Evolutionary conservation across 2,113 vertebrate genomes (phyloP), one percentile per base, ranked within the genome.

Genomic region (Machaerirhynchus nigripectus): DNA sequence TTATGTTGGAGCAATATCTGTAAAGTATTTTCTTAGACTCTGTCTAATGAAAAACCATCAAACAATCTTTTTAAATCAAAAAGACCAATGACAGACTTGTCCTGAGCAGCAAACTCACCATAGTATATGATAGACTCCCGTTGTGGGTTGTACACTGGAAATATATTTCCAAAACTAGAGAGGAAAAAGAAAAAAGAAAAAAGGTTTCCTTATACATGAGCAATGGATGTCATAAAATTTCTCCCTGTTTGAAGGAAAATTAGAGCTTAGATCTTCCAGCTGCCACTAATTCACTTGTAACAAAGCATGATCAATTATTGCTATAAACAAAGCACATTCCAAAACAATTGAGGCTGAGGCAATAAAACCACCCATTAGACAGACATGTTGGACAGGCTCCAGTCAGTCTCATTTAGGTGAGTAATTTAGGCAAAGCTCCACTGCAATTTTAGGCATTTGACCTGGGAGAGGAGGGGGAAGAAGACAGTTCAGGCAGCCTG

Each of bases 251-350:
- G 67, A 95, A 94, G 24, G 59, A 90, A 96, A 91, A 95, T 91
- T 88, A 93, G 39, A 83, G 33, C 77, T 88, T 80, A 80, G 76
- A 80, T 96, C 82, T 96, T 80, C 80, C 91, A 97, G 80, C 77
- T 96, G 89, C 80, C 77, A 79, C 89, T 84, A 95, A 94, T 86
- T 87, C 87, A 57, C 74, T 95, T 73, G 74, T 89, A 95, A 91
- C 87, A 89, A 95, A 94, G 81, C 82, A 74, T 61, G 70, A 96
- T 97, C 93, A 93, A 93, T 91, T 95, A 95, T 75, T 86, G 27
- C 84, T 91, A 53, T 94, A 96, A 97, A 97, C 78, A 97, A 96
- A 93, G 82, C 37, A 90, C 77, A 77, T 94, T 96, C 63, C 67
- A 83, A 93, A 94, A 82, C 90, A 94, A 94, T 90, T 91, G 93